A percentile compares a stretch with the other conserved stretches of the same genome.
Evolutionary conservation across 2,888 invertebrate species (phyloP).

Genomic region (Anthrax anthrax): DNA sequence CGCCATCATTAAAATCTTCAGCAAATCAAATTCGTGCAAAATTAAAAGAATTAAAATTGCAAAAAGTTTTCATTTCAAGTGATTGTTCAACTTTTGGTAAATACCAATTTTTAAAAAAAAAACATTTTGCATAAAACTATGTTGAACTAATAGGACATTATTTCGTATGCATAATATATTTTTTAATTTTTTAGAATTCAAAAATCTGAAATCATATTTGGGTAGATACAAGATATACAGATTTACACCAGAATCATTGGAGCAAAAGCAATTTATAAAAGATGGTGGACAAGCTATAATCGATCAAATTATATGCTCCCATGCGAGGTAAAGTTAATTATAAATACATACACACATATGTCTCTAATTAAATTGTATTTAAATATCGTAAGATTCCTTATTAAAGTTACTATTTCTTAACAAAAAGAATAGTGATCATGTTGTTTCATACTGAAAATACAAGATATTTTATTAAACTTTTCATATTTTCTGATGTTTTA

Average conservation of each 20-base stretch:
- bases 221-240: conserved; percentile 21
- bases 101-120: too few relatives aligned
- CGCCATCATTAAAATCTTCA: conserved; percentile 65
- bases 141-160: too few relatives aligned
- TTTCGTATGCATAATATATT: background rate
- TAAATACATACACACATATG: background rate
- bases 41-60: conserved; percentile 42
- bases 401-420: too few relatives aligned
- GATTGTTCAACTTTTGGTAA: conserved; percentile 53
- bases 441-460: too few relatives aligned
- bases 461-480: background rate
- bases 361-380: background rate
- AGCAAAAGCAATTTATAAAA: conserved; percentile 27
- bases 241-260: conserved; percentile 23
- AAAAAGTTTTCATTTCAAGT: conserved; percentile 66
- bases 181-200: conserved; percentile 18
- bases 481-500: too few relatives aligned
- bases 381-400: too few relatives aligned
- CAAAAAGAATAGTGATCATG: too few relatives aligned
- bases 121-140: too few relatives aligned
- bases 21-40: conserved; percentile 54
- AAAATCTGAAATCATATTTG: conserved; percentile 26
- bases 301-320: conserved; percentile 90
- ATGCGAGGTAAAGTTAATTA: conserved; percentile 40
- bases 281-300: conserved; percentile 86